A percentile compares a stretch with the other conserved stretches of the same genome.
phyloP scores from a whole-genome alignment of 2,888 invertebrate species.

The Catocala fraxini region DNA sequence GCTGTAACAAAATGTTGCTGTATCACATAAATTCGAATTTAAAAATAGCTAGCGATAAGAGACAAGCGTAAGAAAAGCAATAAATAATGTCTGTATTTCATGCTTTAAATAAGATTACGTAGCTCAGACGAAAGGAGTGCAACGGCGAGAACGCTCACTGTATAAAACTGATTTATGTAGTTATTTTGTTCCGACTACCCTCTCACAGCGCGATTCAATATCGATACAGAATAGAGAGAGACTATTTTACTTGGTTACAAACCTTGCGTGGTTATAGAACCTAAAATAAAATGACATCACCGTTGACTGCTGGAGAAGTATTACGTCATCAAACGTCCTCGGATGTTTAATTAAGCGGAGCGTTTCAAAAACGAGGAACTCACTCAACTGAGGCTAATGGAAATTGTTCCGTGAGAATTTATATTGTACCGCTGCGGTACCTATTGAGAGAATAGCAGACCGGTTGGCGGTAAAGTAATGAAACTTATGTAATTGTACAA shows the following conservation, averaged over 20 bases:
- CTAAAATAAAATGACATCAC: too few species aligned
- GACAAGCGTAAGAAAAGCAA: background rate
- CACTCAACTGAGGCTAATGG: background rate
- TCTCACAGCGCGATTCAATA: background rate
- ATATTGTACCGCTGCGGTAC: background rate
- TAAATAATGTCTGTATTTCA: background rate
- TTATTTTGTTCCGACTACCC: background rate
- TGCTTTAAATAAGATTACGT: background rate
- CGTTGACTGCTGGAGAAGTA: too few species aligned
- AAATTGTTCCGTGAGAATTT: conserved; percentile 8
- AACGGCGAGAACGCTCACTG: too few species aligned
- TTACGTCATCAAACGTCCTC: too few species aligned
- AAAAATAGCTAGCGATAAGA: background rate
- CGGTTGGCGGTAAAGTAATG: background rate
- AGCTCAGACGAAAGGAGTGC: background rate
- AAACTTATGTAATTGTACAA: background rate
- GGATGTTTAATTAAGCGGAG: background rate
- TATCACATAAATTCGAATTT: too few species aligned
- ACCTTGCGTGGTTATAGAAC: background rate
- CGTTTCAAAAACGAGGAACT: background rate
- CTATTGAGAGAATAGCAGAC: background rate
- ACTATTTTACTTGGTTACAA: background rate
- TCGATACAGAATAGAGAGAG: conserved; percentile 3
- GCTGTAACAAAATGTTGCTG: too few species aligned
- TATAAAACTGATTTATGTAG: conserved; percentile 1